Base-by-base conservation (phyloP, 2,888 invertebrate species). In the Elysia crispata region DNA sequence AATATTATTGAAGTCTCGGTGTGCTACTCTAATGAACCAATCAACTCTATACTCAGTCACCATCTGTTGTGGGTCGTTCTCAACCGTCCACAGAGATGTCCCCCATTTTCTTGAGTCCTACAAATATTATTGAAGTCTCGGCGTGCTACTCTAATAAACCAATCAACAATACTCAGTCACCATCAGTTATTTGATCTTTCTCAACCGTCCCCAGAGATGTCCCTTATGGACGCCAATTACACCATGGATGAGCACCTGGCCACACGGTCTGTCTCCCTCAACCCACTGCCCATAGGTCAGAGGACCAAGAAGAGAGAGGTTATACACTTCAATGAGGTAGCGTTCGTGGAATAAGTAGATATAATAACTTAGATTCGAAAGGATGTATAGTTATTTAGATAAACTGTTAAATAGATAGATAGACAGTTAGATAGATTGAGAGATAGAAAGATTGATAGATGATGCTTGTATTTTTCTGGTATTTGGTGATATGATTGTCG, bases 161-260 rank as follows among this genome's bases (percentile, higher is more conserved):
- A n/a, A n/a, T n/a, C n/a, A n/a, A n/a, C n/a, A n/a, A n/a, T n/a
- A n/a, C n/a, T n/a, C n/a, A n/a, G n/a, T n/a, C n/a, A n/a, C n/a
- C n/a, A n/a, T n/a, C n/a, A n/a, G n/a, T n/a, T n/a, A n/a, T n/a
- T n/a, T n/a, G n/a, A n/a, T n/a, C n/a, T n/a, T n/a, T n/a, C n/a
- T n/a, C n/a, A n/a, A n/a, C 15, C 57, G n/a, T 20, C 33, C n/a
- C 8, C 86, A 92, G 92, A 90, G 80, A 85, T 91, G 60, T 86
- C 86, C 15, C 82, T 92, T 15, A 91, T 92, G 90, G 92, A 92
- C 82, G 90, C 91, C n/a, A 92, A 92, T 84, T 91, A 92, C 84
- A 87, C 88, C 0, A 79, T 89, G 66, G 92, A 92, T 81, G 90
- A 91, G 76, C 87, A 86, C 33, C 81, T 92, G 23, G 91, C 90